Base-by-base conservation (phyloP, 2,888 invertebrate genomes). In the Leptinotarsa rubiginosa region DNA sequence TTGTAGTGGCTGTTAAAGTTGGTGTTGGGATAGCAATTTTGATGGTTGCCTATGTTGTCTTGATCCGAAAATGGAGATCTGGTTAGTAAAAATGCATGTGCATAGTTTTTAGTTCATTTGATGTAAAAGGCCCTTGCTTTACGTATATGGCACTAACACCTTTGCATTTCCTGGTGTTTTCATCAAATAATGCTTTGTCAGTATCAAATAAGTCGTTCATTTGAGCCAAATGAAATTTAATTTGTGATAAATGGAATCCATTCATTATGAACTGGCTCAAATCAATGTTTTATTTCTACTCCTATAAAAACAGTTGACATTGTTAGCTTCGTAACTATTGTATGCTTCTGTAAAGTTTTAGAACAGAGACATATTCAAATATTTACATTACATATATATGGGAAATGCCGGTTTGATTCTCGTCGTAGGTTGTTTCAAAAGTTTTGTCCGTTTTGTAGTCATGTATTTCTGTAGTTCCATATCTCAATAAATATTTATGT, bases 1-100 rank as follows among this genome's bases (percentile, higher is more conserved):
- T 94, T 95, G 88, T 94, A 95, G 95, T 95, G 92, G 93, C 93
- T 89, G 92, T 95, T 90, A 96, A 95, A 91, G 91, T 95, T 90
- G 92, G 92, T 88, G 93, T 96, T 89, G 96, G 96, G 88, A 91
- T 94, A 88, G 94, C 95, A 86, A 92, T 96, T 88, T 92, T 95
- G 89, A 91, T 93, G 88, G 95, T 95, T 88, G 95, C 95, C 85
- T 94, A 95, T 90, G 92, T 94, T 89, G 94, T 95, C 88, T 92
- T 96, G 89, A 92, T 94, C 89, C 93, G 93, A 90, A 92, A 92
- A 89, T 91, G 91, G 90, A 91, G 92, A 87, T 91, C 92, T 88
- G 93, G 93, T 93, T 92, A 91, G 92, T 92, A 91, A 69, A 47
- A 74, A 73, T 84, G 84, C 84, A 84, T 84, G 83, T 77, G 72